Evolutionary conservation across 2,888 invertebrate genomes (phyloP).

Genomic region (Capitulum mitella): DNA sequence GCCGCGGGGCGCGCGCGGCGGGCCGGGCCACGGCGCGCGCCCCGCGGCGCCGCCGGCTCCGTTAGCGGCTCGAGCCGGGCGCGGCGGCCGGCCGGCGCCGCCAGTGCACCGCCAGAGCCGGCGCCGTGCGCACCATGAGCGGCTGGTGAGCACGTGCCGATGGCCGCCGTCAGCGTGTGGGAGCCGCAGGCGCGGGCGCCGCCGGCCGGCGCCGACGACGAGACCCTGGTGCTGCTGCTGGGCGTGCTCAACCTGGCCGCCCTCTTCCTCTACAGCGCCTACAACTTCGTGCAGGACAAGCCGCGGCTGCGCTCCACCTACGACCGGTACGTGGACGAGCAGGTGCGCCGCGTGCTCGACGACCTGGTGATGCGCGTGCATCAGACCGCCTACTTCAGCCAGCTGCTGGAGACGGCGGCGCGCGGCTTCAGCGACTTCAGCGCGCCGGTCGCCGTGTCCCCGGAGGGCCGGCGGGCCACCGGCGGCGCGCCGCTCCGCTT

Average conservation of each 20-base stretch:
- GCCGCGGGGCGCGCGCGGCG: too few relatives aligned
- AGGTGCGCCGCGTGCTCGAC: constrained; percentile 35
- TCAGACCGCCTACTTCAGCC: neutral
- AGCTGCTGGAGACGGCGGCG: neutral
- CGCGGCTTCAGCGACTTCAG: neutral
- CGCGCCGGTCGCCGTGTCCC: neutral
- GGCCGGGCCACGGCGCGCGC: too few relatives aligned
- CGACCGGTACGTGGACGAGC: constrained; percentile 31
- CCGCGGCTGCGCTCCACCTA: constrained; percentile 2
- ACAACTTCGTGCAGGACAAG: constrained; percentile 5
- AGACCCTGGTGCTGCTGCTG: constrained; percentile 15
- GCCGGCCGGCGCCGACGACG: constrained; percentile 14
- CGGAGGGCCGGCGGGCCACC: too few relatives aligned
- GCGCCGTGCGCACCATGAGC: constrained; percentile 6
- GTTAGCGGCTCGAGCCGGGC: neutral
- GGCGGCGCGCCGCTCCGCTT: neutral
- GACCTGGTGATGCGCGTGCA: constrained; percentile 35
- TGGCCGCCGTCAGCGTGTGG: neutral
- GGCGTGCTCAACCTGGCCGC: constrained; percentile 23
- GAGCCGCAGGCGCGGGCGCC: neutral
- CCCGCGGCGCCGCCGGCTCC: neutral
- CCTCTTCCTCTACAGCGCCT: constrained; percentile 19
- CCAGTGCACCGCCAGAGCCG: neutral
- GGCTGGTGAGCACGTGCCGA: neutral
- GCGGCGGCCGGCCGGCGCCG: neutral